Percentiles rank a stretch among this genome's conserved stretches.
Conservation (phyloP, 2,113 vertebrate species). For the Oncorhynchus keta region DNA sequence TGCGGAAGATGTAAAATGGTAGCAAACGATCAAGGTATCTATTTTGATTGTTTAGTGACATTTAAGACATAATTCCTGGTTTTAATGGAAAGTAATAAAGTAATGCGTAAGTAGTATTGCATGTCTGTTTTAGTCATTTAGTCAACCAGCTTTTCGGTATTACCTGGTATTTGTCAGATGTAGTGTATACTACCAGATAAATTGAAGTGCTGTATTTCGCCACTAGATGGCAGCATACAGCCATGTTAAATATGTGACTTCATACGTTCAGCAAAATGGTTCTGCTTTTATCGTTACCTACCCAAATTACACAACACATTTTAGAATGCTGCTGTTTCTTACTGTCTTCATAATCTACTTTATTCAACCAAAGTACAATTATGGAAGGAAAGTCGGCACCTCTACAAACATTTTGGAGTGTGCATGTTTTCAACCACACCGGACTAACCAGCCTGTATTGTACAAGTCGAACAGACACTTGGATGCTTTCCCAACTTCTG, state of each 20-base stretch:
- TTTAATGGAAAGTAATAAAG: constrained; percentile 41
- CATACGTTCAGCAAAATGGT: too few species aligned
- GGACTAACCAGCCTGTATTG: too few species aligned
- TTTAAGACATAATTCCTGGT: constrained; percentile 36
- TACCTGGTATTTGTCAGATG: background rate
- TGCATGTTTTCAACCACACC: too few species aligned
- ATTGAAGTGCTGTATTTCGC: background rate
- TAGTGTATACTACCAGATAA: background rate
- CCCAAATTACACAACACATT: background rate
- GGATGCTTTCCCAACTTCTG: background rate
- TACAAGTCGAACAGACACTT: background rate
- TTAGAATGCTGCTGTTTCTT: background rate
- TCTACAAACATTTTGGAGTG: too few species aligned
- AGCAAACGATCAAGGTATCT: constrained; percentile 15
- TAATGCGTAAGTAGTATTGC: background rate
- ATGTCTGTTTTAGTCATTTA: background rate
- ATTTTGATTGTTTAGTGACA: constrained; percentile 31
- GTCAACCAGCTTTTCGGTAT: background rate
- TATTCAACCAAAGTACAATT: too few species aligned
- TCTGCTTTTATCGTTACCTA: background rate
- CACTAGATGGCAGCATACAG: background rate
- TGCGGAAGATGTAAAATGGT: constrained; percentile 14
- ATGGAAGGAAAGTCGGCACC: too few species aligned
- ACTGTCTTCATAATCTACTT: too few species aligned
- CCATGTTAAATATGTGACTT: background rate